A percentile compares a stretch with the other conserved stretches of the same genome.
These are phyloP conservation scores for Megaptera novaeangliae DNA, from an alignment of 2,113 vertebrate genomes.

Conservation along the genomic window DNA sequence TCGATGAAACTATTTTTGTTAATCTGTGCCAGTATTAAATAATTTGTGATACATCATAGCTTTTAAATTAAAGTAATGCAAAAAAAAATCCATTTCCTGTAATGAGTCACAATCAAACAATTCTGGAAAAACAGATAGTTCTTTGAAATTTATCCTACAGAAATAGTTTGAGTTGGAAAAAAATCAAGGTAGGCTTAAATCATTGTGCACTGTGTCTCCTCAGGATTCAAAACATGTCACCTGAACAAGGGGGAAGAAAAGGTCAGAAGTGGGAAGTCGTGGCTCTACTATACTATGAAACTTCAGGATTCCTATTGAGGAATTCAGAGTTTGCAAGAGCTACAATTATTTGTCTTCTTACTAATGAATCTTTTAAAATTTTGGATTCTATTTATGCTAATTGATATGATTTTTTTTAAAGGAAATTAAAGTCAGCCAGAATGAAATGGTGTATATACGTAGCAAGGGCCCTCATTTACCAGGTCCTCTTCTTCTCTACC, in stretches of 20 bases:
- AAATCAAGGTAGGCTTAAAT: background rate
- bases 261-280: background rate
- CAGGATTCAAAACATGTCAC: background rate
- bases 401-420: background rate
- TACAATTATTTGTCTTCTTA: background rate
- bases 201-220: background rate
- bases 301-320: background rate
- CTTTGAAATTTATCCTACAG: conserved; percentile 18
- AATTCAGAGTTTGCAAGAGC: background rate
- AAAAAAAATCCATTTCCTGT: conserved; percentile 23
- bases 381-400: background rate
- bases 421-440: background rate
- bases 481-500: background rate
- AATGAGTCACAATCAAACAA: background rate
- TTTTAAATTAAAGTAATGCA: background rate
- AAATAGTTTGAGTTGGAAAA: background rate
- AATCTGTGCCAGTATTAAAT: conserved; percentile 10
- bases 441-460: background rate
- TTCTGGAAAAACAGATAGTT: background rate
- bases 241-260: background rate
- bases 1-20: background rate
- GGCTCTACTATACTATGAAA: background rate
- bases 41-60: background rate
- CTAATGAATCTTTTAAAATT: background rate
- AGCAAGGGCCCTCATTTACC: background rate